Conservation (phyloP, 2,113 vertebrate genomes). For the Eira barbara region DNA sequence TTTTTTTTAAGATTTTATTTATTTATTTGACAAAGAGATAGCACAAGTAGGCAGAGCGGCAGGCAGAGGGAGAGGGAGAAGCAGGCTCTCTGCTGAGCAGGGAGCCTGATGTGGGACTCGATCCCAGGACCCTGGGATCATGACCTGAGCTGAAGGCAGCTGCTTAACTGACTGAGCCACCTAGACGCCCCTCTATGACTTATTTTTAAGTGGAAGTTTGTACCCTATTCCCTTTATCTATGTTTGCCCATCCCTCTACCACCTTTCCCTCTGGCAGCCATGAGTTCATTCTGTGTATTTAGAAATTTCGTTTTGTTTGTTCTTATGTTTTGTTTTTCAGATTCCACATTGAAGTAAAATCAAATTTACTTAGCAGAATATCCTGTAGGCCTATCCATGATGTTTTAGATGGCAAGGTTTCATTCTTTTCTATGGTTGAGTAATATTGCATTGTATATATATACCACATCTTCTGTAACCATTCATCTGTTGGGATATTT, state of each 20-base stretch:
- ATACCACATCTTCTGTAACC: too few species aligned
- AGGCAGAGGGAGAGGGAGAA: too few species aligned
- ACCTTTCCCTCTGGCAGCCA: neutral
- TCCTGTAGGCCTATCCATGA: neutral
- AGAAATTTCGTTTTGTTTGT: neutral
- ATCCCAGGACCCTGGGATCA: too few species aligned
- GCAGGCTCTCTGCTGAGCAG: too few species aligned
- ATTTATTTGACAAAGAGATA: too few species aligned
- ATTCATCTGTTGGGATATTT: too few species aligned
- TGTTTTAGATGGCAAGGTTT: neutral
- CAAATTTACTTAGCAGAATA: neutral
- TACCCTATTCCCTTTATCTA: neutral
- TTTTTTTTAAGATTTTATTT: neutral
- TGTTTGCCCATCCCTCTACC: neutral
- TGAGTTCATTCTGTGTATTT: neutral
- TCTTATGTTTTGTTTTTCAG: neutral
- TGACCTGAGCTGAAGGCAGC: too few species aligned
- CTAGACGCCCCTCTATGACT: neutral
- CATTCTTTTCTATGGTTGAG: neutral
- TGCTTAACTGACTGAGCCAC: too few species aligned
- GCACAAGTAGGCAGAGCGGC: too few species aligned
- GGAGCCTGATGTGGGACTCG: too few species aligned
- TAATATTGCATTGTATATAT: neutral
- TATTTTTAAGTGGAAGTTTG: neutral
- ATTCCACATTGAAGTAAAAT: neutral